A percentile compares a stretch with the other conserved stretches of the same genome.
Conservation (phyloP, 2,797 vertebrate genomes). For the Calcarius lapponicus region DNA sequence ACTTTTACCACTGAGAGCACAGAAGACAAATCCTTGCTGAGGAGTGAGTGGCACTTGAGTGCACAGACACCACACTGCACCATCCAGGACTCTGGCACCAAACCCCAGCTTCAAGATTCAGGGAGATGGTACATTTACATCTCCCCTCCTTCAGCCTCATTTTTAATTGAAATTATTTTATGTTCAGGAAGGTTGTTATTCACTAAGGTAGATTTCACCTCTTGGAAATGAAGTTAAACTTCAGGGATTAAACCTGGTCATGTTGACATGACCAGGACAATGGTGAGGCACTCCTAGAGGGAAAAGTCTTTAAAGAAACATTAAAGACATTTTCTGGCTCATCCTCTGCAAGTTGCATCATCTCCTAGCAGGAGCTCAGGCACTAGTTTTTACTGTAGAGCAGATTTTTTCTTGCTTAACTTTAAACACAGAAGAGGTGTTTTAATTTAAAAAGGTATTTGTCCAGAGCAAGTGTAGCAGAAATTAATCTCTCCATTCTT, state of each 20-base stretch:
- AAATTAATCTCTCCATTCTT: neutral
- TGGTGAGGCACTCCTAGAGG: neutral
- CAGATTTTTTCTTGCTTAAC: neutral
- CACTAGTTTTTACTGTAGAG: neutral
- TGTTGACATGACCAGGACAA: neutral
- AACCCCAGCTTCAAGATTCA: neutral
- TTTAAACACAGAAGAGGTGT: neutral
- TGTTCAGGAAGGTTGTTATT: neutral
- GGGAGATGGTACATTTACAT: neutral
- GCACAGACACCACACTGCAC: neutral
- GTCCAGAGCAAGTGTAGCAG: neutral
- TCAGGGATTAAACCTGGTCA: neutral
- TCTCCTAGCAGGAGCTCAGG: neutral
- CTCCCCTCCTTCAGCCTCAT: neutral
- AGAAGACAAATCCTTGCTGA: neutral
- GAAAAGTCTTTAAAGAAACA: neutral
- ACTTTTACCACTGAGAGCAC: neutral
- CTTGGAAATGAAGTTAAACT: neutral
- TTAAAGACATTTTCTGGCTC: neutral
- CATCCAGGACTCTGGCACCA: neutral
- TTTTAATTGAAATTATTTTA: neutral
- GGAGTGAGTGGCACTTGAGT: accelerated
- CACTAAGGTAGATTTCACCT: neutral
- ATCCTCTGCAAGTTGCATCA: neutral
- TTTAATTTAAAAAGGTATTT: neutral